A percentile compares a stretch with the other conserved stretches of the same genome.
Evolutionary conservation across 1,140 invertebrate species (phyloP).

Genomic region (Drosophila rufa): DNA sequence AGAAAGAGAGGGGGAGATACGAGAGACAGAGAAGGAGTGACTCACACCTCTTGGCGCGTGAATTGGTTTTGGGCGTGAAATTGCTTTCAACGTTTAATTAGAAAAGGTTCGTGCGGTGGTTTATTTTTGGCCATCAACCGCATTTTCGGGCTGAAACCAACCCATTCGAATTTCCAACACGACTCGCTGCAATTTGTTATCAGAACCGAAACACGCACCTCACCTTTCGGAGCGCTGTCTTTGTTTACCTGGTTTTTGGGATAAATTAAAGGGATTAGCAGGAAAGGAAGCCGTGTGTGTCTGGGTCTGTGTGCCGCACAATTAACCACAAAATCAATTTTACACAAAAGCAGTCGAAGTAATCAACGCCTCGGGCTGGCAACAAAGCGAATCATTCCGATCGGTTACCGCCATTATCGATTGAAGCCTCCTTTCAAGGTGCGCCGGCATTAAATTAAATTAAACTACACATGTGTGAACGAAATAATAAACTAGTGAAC

Average conservation of each 20-base stretch:
- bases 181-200: constrained; percentile 54
- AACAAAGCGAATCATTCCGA: constrained; percentile 27
- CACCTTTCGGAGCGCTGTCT: constrained; percentile 34
- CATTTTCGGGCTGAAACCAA: constrained; percentile 16
- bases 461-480: constrained; percentile 21
- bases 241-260: constrained; percentile 31
- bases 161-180: constrained; percentile 20
- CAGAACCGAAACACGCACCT: constrained; percentile 44
- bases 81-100: constrained; percentile 70
- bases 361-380: constrained; percentile 35
- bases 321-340: constrained; percentile 56
- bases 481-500: constrained; percentile 25
- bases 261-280: constrained; percentile 44
- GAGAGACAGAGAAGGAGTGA: too few species aligned
- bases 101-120: constrained; percentile 58
- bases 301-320: constrained; percentile 23
- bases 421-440: constrained; percentile 27
- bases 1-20: neutral
- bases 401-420: constrained; percentile 21
- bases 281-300: constrained; percentile 5
- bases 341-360: constrained; percentile 14
- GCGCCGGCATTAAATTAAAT: constrained; percentile 17
- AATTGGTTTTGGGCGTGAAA: constrained; percentile 51
- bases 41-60: constrained; percentile 21
- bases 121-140: constrained; percentile 55